phyloP scores from a whole-genome alignment of 37 sponge, comb jelly and placozoan species.

The Beroe ovata region DNA sequence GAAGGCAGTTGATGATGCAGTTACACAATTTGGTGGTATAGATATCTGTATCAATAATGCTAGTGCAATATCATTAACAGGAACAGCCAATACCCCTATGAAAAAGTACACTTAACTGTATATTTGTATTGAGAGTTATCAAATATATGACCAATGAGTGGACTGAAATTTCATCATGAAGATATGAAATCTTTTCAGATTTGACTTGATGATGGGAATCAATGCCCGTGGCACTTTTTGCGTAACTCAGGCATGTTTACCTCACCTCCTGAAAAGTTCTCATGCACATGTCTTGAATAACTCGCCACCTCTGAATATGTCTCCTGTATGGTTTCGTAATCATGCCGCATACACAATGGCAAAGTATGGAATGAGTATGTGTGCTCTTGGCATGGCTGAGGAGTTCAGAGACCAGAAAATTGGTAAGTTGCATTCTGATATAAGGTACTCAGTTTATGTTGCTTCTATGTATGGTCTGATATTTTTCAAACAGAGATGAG shows the following conservation, averaged over 20 bases:
- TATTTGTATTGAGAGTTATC: background rate
- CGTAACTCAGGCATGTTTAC: slow-evolving; percentile 92
- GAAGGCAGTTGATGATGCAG: slow-evolving; percentile 81
- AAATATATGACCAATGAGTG: too few species aligned
- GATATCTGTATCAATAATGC: slow-evolving; percentile 97
- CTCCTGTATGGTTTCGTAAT: slow-evolving; percentile 87
- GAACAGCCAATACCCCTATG: slow-evolving; percentile 89
- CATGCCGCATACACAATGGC: slow-evolving; percentile 98
- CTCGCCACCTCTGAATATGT: slow-evolving; percentile 95
- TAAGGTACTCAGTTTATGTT: too few species aligned
- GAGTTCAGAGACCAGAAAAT: slow-evolving; percentile 77
- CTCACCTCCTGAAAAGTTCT: slow-evolving; percentile 83
- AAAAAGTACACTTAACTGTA: slow-evolving; percentile 71
- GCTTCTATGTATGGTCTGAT: too few species aligned
- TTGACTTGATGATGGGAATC: slow-evolving; percentile 96
- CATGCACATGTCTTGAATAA: slow-evolving; percentile 96
- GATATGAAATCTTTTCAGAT: too few species aligned
- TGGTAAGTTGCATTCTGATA: too few species aligned
- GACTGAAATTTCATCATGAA: too few species aligned
- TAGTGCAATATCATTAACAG: slow-evolving; percentile 93
- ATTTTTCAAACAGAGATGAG: too few species aligned
- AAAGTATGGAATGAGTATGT: slow-evolving; percentile 99
- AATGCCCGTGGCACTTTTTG: slow-evolving; percentile 91
- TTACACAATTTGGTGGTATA: slow-evolving; percentile 93
- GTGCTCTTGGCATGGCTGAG: slow-evolving; percentile 94